A percentile compares a stretch with the other conserved stretches of the same genome.
phyloP scores from a whole-genome alignment of 2,797 vertebrate species.

The Acanthurus tractus region DNA sequence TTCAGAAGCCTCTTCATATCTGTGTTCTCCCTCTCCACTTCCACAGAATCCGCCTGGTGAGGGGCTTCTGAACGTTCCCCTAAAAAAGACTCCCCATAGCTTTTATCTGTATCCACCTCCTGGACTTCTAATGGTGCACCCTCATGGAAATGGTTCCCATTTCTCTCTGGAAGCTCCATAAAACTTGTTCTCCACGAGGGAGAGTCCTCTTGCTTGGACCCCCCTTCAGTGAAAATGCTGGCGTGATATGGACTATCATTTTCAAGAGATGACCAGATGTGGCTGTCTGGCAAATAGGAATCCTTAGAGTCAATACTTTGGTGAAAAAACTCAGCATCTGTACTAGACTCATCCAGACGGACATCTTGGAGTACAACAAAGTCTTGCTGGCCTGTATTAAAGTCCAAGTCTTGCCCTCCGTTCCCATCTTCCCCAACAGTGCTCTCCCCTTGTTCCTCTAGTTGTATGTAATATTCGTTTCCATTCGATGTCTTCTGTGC shows the following conservation, averaged over 20 bases:
- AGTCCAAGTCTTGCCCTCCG: constrained; percentile 71
- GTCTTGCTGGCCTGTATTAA: constrained; percentile 78
- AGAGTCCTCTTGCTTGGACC: constrained; percentile 85
- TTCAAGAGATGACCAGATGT: constrained; percentile 85
- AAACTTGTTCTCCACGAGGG: constrained; percentile 82
- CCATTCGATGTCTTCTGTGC: constrained; percentile 91
- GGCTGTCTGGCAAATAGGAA: constrained; percentile 86
- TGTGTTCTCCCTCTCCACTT: constrained; percentile 65
- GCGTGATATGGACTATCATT: constrained; percentile 91
- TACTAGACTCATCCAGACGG: constrained; percentile 91
- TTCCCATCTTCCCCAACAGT: constrained; percentile 83
- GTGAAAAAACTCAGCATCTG: constrained; percentile 92
- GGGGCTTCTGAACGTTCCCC: constrained; percentile 77
- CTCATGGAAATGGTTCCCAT: constrained; percentile 78
- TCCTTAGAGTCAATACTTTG: constrained; percentile 90
- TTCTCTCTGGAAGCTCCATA: constrained; percentile 87
- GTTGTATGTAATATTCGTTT: constrained; percentile 95
- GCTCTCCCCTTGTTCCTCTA: constrained; percentile 92
- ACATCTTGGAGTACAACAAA: constrained; percentile 88
- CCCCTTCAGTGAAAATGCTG: constrained; percentile 87
- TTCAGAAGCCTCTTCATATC: constrained; percentile 78
- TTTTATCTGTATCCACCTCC: constrained; percentile 54
- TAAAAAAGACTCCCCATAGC: constrained; percentile 78
- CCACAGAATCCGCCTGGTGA: constrained; percentile 68
- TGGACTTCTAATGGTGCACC: constrained; percentile 49